A percentile compares a stretch with the other conserved stretches of the same genome.
These are phyloP conservation scores for Drosophila leontia DNA, from an alignment of 1,140 invertebrate genomes.

Conservation along the genomic window DNA sequence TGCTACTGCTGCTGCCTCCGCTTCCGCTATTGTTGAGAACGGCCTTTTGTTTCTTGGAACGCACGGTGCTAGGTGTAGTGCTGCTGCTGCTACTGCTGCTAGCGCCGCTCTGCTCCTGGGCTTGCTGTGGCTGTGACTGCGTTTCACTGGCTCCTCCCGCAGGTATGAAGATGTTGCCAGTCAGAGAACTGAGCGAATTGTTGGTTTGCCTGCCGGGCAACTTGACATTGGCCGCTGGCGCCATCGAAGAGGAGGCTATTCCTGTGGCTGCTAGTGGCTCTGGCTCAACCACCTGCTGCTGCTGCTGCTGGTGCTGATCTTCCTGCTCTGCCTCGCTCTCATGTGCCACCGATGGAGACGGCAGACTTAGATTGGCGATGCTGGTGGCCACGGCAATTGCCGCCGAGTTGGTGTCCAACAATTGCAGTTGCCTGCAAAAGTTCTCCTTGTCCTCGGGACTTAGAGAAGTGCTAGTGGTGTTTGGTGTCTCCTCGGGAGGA, in stretches of 20 bases:
- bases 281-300: slow-evolving; percentile 24
- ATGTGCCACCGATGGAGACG: slow-evolving; percentile 63
- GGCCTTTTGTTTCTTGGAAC: slow-evolving; percentile 67
- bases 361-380: slow-evolving; percentile 69
- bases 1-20: slow-evolving; percentile 28
- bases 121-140: slow-evolving; percentile 18
- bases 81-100: slow-evolving; percentile 23
- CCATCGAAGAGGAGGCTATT: slow-evolving; percentile 56
- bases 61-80: slow-evolving; percentile 39
- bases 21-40: slow-evolving; percentile 32
- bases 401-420: slow-evolving; percentile 71
- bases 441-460: slow-evolving; percentile 84
- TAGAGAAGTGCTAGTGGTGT: slow-evolving; percentile 47
- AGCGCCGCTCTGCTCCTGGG: slow-evolving; percentile 44
- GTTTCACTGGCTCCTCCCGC: slow-evolving; percentile 22
- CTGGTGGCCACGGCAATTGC: slow-evolving; percentile 78
- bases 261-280: slow-evolving; percentile 13
- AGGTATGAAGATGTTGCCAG: slow-evolving; percentile 92
- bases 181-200: slow-evolving; percentile 93
- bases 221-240: slow-evolving; percentile 85
- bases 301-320: slow-evolving; percentile 18
- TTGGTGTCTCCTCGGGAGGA: not conserved
- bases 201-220: slow-evolving; percentile 92
- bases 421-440: slow-evolving; percentile 73
- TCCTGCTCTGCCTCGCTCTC: slow-evolving; percentile 52